Conservation (phyloP, 2,888 invertebrate species). For the Watsonalla cultraria region DNA sequence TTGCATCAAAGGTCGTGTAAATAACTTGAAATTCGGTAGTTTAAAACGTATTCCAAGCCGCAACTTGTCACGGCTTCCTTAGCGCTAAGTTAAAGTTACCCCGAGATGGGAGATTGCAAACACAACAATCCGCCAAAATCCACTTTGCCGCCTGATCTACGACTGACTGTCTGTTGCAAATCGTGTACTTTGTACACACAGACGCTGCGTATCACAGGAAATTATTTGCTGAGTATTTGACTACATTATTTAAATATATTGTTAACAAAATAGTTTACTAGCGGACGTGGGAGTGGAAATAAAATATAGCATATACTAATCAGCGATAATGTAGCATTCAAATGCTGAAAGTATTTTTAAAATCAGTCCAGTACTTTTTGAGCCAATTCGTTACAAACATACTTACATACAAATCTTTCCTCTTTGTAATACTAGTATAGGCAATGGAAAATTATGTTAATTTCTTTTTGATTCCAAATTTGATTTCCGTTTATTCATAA, state of each 20-base stretch:
- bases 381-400: too few species aligned
- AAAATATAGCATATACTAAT: too few species aligned
- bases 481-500: too few species aligned
- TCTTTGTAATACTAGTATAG: too few species aligned
- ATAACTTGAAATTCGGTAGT: background rate
- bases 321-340: too few species aligned
- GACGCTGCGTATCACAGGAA: background rate
- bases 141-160: slow-evolving; percentile 4
- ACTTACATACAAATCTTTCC: too few species aligned
- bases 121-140: slow-evolving; percentile 3
- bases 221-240: background rate
- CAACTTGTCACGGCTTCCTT: background rate
- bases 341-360: too few species aligned
- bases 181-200: background rate
- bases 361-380: too few species aligned
- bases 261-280: too few species aligned
- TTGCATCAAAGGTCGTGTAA: background rate
- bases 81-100: background rate
- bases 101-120: background rate
- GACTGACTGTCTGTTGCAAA: slow-evolving; percentile 1
- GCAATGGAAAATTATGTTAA: too few species aligned
- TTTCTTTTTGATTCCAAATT: too few species aligned
- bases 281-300: too few species aligned
- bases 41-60: background rate
- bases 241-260: background rate